Evolutionary conservation across 2,113 vertebrate genomes (phyloP).

Genomic region (Xiphophorus couchianus): DNA sequence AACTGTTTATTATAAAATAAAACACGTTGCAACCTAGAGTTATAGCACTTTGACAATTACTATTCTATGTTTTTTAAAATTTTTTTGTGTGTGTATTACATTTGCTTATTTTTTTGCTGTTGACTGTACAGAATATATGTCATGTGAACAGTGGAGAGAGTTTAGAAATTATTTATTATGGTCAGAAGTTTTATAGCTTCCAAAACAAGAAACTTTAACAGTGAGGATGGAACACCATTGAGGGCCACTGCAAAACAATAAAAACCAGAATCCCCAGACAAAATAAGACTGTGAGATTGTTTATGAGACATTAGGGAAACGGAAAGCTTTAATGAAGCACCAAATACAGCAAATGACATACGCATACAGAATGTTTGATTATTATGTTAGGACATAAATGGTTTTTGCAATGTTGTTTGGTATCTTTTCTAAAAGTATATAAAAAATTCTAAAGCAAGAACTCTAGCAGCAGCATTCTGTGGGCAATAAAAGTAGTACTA

Average conservation of each 20-base stretch:
- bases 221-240: too few relatives aligned
- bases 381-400: conserved; percentile 1
- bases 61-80: not conserved
- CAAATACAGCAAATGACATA: not conserved
- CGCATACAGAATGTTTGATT: not conserved
- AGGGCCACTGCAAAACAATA: not conserved
- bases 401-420: not conserved
- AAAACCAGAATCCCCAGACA: not conserved
- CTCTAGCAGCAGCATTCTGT: conserved; percentile 11
- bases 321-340: not conserved
- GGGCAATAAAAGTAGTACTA: conserved; percentile 49
- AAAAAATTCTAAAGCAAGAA: conserved; percentile 19
- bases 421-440: conserved; percentile 3
- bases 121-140: not conserved
- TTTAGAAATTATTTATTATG: not conserved
- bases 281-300: not conserved
- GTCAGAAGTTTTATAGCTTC: not conserved
- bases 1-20: too few relatives aligned
- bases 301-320: not conserved
- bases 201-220: not conserved
- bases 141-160: not conserved
- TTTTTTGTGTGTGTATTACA: not conserved
- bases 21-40: too few relatives aligned
- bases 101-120: not conserved
- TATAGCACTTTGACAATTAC: too few relatives aligned